Conservation (phyloP, 2,113 vertebrate species). For the Muscicapa adusta region DNA sequence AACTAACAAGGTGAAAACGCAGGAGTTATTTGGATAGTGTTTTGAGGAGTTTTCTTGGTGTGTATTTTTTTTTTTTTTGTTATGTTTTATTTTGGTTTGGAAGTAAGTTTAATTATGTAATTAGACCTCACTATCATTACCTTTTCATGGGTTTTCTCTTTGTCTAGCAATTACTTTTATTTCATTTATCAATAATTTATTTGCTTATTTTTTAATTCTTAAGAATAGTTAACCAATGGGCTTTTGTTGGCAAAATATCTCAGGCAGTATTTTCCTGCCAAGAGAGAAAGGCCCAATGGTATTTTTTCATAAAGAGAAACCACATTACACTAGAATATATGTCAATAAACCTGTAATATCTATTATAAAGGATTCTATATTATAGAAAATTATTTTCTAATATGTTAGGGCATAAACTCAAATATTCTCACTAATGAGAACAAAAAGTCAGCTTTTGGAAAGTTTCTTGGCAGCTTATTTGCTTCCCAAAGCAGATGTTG, state of each 20-base stretch:
- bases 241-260: not conserved
- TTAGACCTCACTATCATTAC: not conserved
- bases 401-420: not conserved
- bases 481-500: not conserved
- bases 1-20: not conserved
- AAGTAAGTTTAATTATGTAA: not conserved
- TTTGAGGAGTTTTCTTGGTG: not conserved
- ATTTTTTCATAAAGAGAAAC: not conserved
- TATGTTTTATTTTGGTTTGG: accelerated
- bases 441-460: not conserved
- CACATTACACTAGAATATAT: not conserved
- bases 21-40: not conserved
- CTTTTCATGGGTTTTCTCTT: not conserved
- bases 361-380: not conserved
- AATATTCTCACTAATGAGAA: not conserved
- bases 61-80: not conserved
- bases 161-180: not conserved
- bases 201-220: not conserved
- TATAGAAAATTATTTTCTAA: not conserved
- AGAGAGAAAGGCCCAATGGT: not conserved
- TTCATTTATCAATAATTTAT: no score
- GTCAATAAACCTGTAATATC: conserved; percentile 10
- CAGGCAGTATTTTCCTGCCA: not conserved
- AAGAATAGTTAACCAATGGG: not conserved
- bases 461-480: not conserved